These are phyloP conservation scores for Bradysia coprophila DNA, from an alignment of 1,140 invertebrate genomes.

Conservation along the genomic window DNA sequence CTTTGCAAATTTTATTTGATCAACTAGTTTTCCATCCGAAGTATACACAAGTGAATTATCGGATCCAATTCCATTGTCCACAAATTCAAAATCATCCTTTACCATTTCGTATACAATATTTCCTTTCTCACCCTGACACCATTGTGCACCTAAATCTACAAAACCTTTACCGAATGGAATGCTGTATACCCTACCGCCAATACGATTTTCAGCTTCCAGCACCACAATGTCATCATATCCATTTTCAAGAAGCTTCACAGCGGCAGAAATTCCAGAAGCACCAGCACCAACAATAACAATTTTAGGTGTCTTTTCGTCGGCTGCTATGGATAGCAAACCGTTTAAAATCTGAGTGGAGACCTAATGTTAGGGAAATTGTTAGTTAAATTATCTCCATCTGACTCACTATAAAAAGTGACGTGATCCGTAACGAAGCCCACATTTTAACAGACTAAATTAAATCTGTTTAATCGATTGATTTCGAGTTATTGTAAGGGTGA, in stretches of 20 bases:
- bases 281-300: conserved; percentile 40
- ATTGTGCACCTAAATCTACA: conserved; percentile 32
- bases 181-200: conserved; percentile 35
- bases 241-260: conserved; percentile 25
- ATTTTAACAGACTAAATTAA: too few relatives aligned
- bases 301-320: conserved; percentile 30
- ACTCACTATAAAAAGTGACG: too few relatives aligned
- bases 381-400: too few relatives aligned
- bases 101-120: conserved; percentile 49
- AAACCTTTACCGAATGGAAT: conserved; percentile 25
- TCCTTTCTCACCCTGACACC: conserved; percentile 49
- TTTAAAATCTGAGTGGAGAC: too few relatives aligned
- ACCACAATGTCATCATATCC: conserved; percentile 30
- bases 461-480: too few relatives aligned
- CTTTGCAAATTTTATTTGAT: conserved; percentile 10
- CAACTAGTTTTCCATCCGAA: conserved; percentile 17
- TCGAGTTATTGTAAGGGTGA: too few relatives aligned
- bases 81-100: conserved; percentile 30
- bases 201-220: conserved; percentile 36
- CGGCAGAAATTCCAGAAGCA: conserved; percentile 35
- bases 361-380: too few relatives aligned
- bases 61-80: conserved; percentile 12
- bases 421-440: too few relatives aligned
- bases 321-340: too few relatives aligned
- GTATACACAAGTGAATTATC: conserved; percentile 18